These are phyloP conservation scores for Cantharis rustica DNA, from an alignment of 2,888 invertebrate genomes.

Conservation along the genomic window DNA sequence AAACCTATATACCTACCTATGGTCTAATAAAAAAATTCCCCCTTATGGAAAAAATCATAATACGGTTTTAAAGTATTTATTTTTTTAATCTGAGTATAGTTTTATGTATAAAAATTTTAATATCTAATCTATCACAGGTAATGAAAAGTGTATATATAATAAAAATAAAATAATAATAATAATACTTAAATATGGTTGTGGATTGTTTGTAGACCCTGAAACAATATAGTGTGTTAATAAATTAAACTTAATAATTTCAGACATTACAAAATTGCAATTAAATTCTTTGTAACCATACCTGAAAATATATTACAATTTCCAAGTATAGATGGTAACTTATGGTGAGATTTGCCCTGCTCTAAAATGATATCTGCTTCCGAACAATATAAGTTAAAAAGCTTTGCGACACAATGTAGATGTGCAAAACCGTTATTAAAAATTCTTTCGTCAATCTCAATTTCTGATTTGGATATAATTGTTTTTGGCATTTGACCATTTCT, in stretches of 20 bases:
- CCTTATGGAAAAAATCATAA: neutral
- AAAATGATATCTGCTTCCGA: slow-evolving; percentile 66
- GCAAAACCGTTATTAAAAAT: slow-evolving; percentile 44
- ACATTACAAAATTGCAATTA: neutral
- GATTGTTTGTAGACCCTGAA: neutral
- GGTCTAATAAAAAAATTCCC: no score
- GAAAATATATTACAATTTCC: slow-evolving; percentile 58
- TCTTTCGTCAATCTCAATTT: neutral
- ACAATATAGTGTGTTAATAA: neutral
- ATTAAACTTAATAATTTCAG: neutral
- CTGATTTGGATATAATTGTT: neutral
- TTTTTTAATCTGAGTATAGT: neutral
- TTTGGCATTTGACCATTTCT: neutral
- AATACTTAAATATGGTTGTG: neutral
- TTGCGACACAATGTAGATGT: slow-evolving; percentile 69
- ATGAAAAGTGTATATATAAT: neutral
- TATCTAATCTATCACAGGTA: neutral
- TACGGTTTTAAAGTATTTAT: neutral
- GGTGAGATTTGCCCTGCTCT: slow-evolving; percentile 75
- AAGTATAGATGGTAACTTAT: slow-evolving; percentile 74
- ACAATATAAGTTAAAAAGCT: slow-evolving; percentile 70
- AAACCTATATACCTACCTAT: no score
- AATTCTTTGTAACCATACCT: slow-evolving; percentile 23
- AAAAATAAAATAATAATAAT: neutral
- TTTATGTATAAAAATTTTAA: neutral